Evolutionary conservation across 2,888 invertebrate species (phyloP), one percentile per base, ranked within the genome.

Genomic region (Spialia ferax): DNA sequence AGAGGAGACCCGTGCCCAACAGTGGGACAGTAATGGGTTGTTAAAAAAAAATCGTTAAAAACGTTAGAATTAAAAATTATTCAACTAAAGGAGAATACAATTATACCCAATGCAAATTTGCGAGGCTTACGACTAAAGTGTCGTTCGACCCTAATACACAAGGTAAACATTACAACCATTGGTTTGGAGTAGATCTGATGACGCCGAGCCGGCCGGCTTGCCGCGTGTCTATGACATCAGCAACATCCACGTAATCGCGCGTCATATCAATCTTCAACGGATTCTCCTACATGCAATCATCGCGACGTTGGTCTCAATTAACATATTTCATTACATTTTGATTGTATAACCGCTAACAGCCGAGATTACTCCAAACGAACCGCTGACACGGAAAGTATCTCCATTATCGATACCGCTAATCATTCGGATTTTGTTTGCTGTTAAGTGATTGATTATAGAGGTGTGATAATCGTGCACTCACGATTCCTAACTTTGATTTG

Each of bases 221-320:
- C 82, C 79, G 82, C 82, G 80, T 76, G 83, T 80, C 79, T 81
- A 87, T 93, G 92, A 92, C 91, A 91, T 93, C 90, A 91, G 77
- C 84, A 80, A 69, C 74, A 75, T 61, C 60, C 80, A 83, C 90
- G 91, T 92, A 89, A 88, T 71, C 70, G 65, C 81, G 81, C 92
- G 91, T 92, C 91, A 91, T 85, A 74, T 81, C 77, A 79, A 80
- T 85, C 84, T 84, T 79, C 74, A 77, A 79, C 82, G 76, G 83
- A 82, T 81, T 80, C 80, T 76, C 77, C 73, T 72, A 77, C 80
- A 78, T 78, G 81, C 84, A 86, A 85, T 88, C 87, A 87, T 84
- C 78, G 72, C 79, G 75, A 79, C 85, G 82, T 85, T 84, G 83
- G 80, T 80, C 78, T 73, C 83, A 85, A 87, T 86, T 83, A 85